These are phyloP conservation scores for Tetragonula clypearis DNA, from an alignment of 1,140 invertebrate species.

Conservation along the genomic window DNA sequence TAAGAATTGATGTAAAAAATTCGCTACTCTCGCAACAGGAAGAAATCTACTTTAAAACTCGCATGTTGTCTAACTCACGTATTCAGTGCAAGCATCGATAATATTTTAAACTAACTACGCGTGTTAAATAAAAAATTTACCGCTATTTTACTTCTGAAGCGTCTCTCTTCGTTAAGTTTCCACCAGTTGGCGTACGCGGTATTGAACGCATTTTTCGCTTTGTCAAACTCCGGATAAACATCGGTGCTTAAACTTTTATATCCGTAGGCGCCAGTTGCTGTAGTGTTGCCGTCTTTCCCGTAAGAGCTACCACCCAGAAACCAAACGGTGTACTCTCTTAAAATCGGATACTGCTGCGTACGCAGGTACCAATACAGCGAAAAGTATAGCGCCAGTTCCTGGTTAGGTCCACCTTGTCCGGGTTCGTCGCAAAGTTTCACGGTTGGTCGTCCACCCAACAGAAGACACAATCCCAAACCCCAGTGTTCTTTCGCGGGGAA, in stretches of 20 bases:
- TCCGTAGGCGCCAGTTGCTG: slow-evolving; percentile 65
- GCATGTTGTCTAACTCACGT: not conserved
- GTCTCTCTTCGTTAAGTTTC: slow-evolving; percentile 50
- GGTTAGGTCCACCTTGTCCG: slow-evolving; percentile 85
- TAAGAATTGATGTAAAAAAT: too few relatives aligned
- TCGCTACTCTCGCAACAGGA: too few relatives aligned
- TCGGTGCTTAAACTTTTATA: slow-evolving; percentile 65
- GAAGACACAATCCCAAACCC: slow-evolving; percentile 68
- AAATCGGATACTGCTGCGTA: slow-evolving; percentile 66
- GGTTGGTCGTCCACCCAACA: slow-evolving; percentile 84
- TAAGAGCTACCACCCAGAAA: slow-evolving; percentile 65
- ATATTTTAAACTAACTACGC: not conserved
- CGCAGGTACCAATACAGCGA: slow-evolving; percentile 77
- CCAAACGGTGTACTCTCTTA: slow-evolving; percentile 71
- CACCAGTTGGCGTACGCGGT: slow-evolving; percentile 39
- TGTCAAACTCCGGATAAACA: slow-evolving; percentile 64
- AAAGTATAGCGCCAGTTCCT: slow-evolving; percentile 84
- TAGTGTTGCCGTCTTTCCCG: slow-evolving; percentile 67
- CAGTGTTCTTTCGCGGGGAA: slow-evolving; percentile 69
- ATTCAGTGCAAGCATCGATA: not conserved
- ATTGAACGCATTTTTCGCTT: slow-evolving; percentile 32
- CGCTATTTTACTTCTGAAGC: slow-evolving; percentile 25
- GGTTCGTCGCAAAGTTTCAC: slow-evolving; percentile 79
- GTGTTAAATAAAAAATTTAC: slow-evolving; percentile 33
- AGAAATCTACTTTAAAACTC: too few relatives aligned